Base-by-base conservation (phyloP, 92 coral and sea anemone species). In the Parazoanthus darwini region DNA sequence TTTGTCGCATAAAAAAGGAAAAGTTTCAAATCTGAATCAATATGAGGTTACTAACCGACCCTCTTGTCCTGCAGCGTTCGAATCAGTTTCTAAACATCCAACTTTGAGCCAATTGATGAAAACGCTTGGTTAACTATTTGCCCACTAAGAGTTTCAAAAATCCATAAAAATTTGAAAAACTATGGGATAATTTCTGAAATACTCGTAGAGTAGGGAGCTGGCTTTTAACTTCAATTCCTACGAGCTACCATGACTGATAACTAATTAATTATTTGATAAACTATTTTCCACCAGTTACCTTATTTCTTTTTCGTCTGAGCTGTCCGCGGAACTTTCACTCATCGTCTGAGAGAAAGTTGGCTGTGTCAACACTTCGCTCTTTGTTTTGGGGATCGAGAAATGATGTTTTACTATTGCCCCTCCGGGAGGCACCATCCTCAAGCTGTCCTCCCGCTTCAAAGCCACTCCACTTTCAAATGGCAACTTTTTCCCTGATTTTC, bases 321-420 rank as follows among this genome's bases (percentile, higher is more conserved):
- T 80, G 66, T 91, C 88, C 13, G 81, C 38, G 20, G 74, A 29
- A 74, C 54, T 75, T 38, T 93, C 90, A 15, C 88, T 85, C 90
- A 94, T 88, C 70, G 91, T 88, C 77, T 95, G 96, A 20, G 93
- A 71, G 43, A 90, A 87, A 83, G 91, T 90, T 22, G 98, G 98
- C 83, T 95, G 98, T 43, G 92, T 93, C 5, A 89, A 43, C 35
- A 95, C 92, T 50, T 89, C 88, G 48, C 86, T 86, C 42, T 94
- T 89, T 9, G 92, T 91, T 82, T 92, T 91, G 11, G 98, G 98
- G 15, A 95, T 95, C 14, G 93, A 90, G 86, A 95, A 95, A 8
- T 93, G 91, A 54, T 93, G 92, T 48, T 94, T 76, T 38, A 89
- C 48, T 35, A 86, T 9, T 20, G 94, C 39, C 5, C 74, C 81